These are phyloP conservation scores for Lomographa bimaculata DNA, from an alignment of 2,888 invertebrate genomes.

Conservation along the genomic window DNA sequence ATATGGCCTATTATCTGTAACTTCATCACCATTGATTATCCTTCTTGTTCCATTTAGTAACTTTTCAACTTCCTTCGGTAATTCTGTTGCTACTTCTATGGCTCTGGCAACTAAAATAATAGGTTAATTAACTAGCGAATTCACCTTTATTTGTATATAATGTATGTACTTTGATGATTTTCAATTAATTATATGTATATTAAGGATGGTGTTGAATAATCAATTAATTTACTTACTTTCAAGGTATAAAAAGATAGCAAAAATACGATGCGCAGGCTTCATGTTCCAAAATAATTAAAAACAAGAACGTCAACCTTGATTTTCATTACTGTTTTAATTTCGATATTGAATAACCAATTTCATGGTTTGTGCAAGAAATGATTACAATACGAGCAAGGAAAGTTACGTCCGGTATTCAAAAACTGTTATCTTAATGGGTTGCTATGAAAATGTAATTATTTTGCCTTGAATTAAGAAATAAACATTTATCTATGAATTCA, in stretches of 20 bases:
- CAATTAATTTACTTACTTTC: slow-evolving; percentile 52
- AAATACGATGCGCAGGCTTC: slow-evolving; percentile 45
- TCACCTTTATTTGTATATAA: no score
- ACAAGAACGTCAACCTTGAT: slow-evolving; percentile 28
- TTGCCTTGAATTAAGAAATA: no score
- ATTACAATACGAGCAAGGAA: slow-evolving; percentile 10
- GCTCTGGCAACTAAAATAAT: slow-evolving; percentile 46
- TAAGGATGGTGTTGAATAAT: no score
- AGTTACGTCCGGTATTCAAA: slow-evolving; percentile 9
- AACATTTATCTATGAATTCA: no score
- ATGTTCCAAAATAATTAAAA: slow-evolving; percentile 37
- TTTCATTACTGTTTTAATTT: slow-evolving; percentile 16
- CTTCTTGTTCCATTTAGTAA: slow-evolving; percentile 59
- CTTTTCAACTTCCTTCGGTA: slow-evolving; percentile 50
- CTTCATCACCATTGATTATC: slow-evolving; percentile 62
- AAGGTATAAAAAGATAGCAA: slow-evolving; percentile 39
- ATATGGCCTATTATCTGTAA: slow-evolving; percentile 59
- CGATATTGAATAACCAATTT: slow-evolving; percentile 35
- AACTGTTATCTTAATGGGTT: not conserved
- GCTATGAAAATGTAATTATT: no score
- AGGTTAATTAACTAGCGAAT: no score
- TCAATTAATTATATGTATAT: no score
- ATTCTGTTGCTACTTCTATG: slow-evolving; percentile 54
- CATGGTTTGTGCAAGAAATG: slow-evolving; percentile 29
- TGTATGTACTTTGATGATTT: no score